Evolutionary conservation across 2,888 invertebrate species (phyloP), one percentile per base, ranked within the genome.

Genomic region (Polyommatus iphigenia): DNA sequence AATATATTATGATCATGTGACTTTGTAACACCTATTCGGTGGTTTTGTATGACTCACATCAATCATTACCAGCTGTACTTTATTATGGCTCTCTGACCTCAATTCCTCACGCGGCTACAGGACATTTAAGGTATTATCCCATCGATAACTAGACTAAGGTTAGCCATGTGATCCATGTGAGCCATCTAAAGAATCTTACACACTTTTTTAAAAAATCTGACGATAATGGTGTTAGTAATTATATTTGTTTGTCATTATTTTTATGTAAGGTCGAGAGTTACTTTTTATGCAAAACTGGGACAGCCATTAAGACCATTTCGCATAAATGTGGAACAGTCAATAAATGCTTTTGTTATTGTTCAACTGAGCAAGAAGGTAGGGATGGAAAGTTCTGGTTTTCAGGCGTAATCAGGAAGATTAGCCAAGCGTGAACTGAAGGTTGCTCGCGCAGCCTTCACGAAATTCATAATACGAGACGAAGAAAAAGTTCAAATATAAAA

Each of bases 381-480:
- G 29, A 32, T 77, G 79, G 80, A 79, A 79, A 78, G 80, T 79
- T 71, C 59, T 76, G 36, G 78, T 57, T 79, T 82, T 80, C 79
- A 80, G 81, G 72, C 78, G 80, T 80, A 80, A 79, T 82, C 78
- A 84, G 84, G 85, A 83, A 83, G 85, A 82, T 83, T 84, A 82
- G 77, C 81, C 84, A 83, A 84, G 82, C 88, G 87, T 88, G 88
- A 88, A 89, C 84, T 85, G 82, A 75, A 41, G 83, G 83, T 85
- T 85, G 83, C 86, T 85, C 85, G 80, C 79, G 80, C 80, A 81
- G 81, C 80, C 80, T 84, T 82, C 82, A 82, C 81, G 79, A 78
- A 78, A 80, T 71, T 78, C 79, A 78, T 79, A 79, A 67, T 76
- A 71, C 78, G 54, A 77, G 71, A 71, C 67, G 18, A 76, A 29